These are phyloP conservation scores for Phenganax marumi DNA, from an alignment of 92 coral and sea anemone genomes.

Conservation along the genomic window DNA sequence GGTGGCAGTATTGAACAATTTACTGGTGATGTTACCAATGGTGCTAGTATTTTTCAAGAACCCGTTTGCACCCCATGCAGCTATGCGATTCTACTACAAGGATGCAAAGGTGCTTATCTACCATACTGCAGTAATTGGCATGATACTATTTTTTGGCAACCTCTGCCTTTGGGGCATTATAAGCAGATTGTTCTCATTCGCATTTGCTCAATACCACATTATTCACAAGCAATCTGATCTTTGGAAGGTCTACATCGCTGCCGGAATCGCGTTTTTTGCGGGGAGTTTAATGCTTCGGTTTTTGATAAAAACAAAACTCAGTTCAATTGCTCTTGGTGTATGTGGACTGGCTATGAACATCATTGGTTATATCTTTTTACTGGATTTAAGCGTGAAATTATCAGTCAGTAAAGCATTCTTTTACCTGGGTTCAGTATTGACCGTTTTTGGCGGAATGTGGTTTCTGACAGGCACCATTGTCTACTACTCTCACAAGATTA, in stretches of 20 bases:
- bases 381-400: conserved; percentile 60
- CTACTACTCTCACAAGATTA: conserved; percentile 86
- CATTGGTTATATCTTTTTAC: conserved; percentile 66
- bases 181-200: conserved; percentile 76
- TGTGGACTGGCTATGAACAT: conserved; percentile 69
- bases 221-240: conserved; percentile 59
- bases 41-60: conserved; percentile 78
- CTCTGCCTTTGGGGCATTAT: conserved; percentile 83
- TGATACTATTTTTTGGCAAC: conserved; percentile 67
- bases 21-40: conserved; percentile 72
- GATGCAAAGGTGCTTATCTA: conserved; percentile 76
- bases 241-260: conserved; percentile 89
- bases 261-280: conserved; percentile 64
- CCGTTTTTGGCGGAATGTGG: conserved; percentile 88
- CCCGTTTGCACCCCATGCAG: conserved; percentile 92
- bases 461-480: conserved; percentile 85
- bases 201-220: conserved; percentile 89
- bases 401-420: conserved; percentile 57
- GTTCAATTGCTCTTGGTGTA: conserved; percentile 65
- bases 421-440: conserved; percentile 69
- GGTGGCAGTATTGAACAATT: conserved; percentile 73
- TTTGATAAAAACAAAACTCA: conserved; percentile 60
- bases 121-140: conserved; percentile 64
- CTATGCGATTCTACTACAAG: conserved; percentile 76
- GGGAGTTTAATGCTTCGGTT: conserved; percentile 64